A percentile compares a stretch with the other conserved stretches of the same genome.
Evolutionary conservation across 2,888 invertebrate species (phyloP).

Genomic region (Trichogramma dendrolimi): DNA sequence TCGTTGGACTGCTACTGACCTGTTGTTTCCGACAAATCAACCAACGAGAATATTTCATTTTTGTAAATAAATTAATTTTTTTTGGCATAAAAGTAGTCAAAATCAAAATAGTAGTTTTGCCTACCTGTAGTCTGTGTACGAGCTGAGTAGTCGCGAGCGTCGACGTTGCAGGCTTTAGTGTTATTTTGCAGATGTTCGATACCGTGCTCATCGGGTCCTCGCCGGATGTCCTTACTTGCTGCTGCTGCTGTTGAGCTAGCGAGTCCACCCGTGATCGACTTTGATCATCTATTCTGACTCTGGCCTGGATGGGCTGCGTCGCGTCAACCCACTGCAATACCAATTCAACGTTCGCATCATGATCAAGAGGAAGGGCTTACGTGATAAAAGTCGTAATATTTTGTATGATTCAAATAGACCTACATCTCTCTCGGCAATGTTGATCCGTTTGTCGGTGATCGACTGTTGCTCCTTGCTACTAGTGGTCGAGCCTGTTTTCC

Average conservation of each 20-base stretch:
- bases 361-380: too few species aligned
- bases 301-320: conserved; percentile 25
- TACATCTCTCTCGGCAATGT: too few species aligned
- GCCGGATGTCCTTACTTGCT: neutral
- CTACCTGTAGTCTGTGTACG: conserved; percentile 48
- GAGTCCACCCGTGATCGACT: too few species aligned
- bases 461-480: too few species aligned
- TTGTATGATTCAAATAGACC: too few species aligned
- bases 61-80: neutral
- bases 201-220: too few species aligned
- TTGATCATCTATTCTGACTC: conserved; percentile 27
- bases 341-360: too few species aligned
- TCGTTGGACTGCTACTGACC: conserved; percentile 19
- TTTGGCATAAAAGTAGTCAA: too few species aligned
- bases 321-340: too few species aligned
- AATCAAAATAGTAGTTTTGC: conserved; percentile 25
- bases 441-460: too few species aligned
- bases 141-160: conserved; percentile 21
- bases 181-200: conserved; percentile 46
- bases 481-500: neutral
- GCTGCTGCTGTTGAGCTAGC: neutral
- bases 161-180: conserved; percentile 42
- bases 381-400: too few species aligned
- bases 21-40: neutral
- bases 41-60: neutral